Evolutionary conservation across 30 jellyfish, hydroid and myxozoan genomes (phyloP).

Genomic region (Aurelia sp.): DNA sequence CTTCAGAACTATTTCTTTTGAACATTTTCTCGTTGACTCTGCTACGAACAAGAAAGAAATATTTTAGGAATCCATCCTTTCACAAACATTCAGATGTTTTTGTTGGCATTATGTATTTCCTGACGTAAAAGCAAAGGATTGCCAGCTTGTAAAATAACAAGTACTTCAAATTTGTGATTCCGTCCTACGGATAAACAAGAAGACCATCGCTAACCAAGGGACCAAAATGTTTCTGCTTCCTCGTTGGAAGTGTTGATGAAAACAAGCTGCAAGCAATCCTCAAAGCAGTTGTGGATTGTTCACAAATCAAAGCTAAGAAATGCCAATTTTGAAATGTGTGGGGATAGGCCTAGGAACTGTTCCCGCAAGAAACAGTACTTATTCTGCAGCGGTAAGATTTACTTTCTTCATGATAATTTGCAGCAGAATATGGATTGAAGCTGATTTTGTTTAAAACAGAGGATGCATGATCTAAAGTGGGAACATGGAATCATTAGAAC

Average conservation of each 20-base stretch:
- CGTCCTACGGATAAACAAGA: not conserved
- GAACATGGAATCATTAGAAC: too few relatives aligned
- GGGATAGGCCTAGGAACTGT: not conserved
- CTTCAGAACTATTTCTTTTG: too few relatives aligned
- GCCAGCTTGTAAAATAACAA: not conserved
- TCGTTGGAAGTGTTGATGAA: too few relatives aligned
- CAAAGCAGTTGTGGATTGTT: too few relatives aligned
- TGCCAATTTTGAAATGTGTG: constrained; percentile 19
- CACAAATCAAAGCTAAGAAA: not conserved
- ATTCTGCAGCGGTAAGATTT: not conserved
- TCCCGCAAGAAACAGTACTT: not conserved
- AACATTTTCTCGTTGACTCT: too few relatives aligned
- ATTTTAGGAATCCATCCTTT: not conserved
- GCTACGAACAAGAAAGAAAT: not conserved
- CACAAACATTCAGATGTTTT: not conserved
- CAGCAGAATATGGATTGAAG: too few relatives aligned
- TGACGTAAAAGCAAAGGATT: constrained; percentile 6
- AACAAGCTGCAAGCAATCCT: too few relatives aligned
- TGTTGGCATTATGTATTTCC: not conserved
- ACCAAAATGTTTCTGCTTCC: too few relatives aligned
- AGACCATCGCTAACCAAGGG: not conserved
- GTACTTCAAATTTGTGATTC: not conserved
- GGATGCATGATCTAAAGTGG: too few relatives aligned
- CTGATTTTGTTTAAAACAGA: too few relatives aligned
- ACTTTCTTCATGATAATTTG: not conserved